A percentile compares a stretch with the other conserved stretches of the same genome.
Evolutionary conservation across 2,113 vertebrate species (phyloP).

Genomic region (Brachyistius frenatus): DNA sequence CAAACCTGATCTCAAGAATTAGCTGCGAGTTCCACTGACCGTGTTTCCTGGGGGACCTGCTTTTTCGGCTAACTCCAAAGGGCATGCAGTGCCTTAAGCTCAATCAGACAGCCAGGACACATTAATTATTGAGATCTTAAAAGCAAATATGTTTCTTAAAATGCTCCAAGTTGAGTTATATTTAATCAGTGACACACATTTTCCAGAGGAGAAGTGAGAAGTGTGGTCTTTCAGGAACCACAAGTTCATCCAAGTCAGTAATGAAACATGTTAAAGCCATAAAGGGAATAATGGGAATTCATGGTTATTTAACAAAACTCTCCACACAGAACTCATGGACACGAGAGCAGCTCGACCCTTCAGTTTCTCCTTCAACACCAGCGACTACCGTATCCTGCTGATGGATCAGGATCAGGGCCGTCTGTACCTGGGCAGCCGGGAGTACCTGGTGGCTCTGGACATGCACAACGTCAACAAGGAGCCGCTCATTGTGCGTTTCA

Average conservation of each 20-base stretch:
- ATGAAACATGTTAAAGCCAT: conserved; percentile 58
- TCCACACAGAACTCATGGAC: conserved; percentile 85
- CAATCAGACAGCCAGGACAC: conserved; percentile 72
- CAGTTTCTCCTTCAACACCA: conserved; percentile 89
- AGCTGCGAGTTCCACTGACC: conserved; percentile 72
- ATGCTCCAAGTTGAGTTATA: conserved; percentile 72
- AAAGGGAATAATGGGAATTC: conserved; percentile 28
- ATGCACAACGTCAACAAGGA: conserved; percentile 91
- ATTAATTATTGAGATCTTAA: conserved; percentile 84
- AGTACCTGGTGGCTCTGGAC: conserved; percentile 89
- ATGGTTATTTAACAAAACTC: conserved; percentile 28
- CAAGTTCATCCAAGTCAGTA: conserved; percentile 51
- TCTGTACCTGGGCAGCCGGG: conserved; percentile 88
- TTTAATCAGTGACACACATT: conserved; percentile 79
- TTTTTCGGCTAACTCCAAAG: conserved; percentile 48
- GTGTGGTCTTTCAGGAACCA: conserved; percentile 37
- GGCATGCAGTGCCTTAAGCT: conserved; percentile 64
- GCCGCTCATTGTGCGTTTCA: conserved; percentile 86
- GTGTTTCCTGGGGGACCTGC: conserved; percentile 66
- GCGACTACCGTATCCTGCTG: conserved; percentile 88
- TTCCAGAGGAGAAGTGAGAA: conserved; percentile 49
- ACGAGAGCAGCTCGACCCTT: conserved; percentile 86
- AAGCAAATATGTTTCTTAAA: conserved; percentile 80
- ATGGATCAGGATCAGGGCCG: conserved; percentile 90
- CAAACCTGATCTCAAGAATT: conserved; percentile 76